Evolutionary conservation across 1,140 invertebrate species (phyloP), one percentile per base, ranked within the genome.

Genomic region (Drosophila kurseongensis): DNA sequence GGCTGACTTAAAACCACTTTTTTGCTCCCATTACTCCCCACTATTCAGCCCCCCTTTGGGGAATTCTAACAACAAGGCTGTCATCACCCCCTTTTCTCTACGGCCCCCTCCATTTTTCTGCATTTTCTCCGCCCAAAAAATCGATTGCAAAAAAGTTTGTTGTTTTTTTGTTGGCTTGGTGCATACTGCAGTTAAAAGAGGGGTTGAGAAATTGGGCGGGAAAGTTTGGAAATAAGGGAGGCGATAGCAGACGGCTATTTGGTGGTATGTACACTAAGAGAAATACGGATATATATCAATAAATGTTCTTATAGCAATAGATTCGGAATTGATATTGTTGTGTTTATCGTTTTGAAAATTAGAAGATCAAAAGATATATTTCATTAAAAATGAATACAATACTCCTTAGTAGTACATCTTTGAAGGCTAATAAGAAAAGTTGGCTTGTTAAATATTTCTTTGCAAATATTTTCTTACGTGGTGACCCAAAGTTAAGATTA

Each of bases 1-100:
- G 29, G 9, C 50, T 36, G 50, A 32, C 50, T 35, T 52, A 13
- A 10, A 44, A 36, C 56, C 14, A 29, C 29, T 62, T 41, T 41
- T 41, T 13, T 32, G 9, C n/a, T 13, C 10, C 13, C 14, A 4
- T n/a, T 27, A 6, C 14, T 38, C 6, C 2, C 32, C 23, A 23
- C 23, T 23, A 23, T 23, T 4, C 23, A 23, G 18, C 18, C 16
- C 10, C 14, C 3, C 12, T 40, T 61, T 45, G 42, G 58, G 58
- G 58, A 63, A 67, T 67, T 62, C 44, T 50, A 23, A 23, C 62
- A 67, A 67, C 63, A 67, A 66, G 63, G 44, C 63, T 66, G 57
- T 66, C 63, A 66, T 48, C 62, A 23, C 7, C 4, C 42, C 10
- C 32, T 12, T 10, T 23, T 32, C 32, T 7, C 18, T 5, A 18